Conservation (phyloP, 1,140 invertebrate genomes). For the Piezodorus guildinii region DNA sequence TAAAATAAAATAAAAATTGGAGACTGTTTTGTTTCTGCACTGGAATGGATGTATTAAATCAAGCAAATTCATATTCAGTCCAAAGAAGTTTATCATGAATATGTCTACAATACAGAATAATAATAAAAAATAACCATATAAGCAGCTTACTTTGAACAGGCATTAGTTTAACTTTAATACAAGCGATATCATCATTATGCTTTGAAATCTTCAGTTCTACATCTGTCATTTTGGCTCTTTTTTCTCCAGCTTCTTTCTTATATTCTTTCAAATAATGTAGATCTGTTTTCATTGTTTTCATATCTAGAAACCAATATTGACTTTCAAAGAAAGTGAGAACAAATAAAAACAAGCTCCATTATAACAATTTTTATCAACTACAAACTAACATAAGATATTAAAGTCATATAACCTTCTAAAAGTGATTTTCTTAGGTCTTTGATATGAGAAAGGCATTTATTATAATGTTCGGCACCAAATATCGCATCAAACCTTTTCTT, state of each 20-base stretch:
- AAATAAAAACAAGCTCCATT: background rate
- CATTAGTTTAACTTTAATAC: slow-evolving; percentile 45
- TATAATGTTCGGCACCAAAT: slow-evolving; percentile 87
- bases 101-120: too few species aligned
- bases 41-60: too few species aligned
- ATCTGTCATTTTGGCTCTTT: slow-evolving; percentile 42
- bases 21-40: too few species aligned
- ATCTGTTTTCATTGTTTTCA: slow-evolving; percentile 36
- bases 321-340: background rate
- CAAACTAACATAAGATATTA: background rate
- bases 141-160: slow-evolving; percentile 17
- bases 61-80: too few species aligned
- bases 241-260: slow-evolving; percentile 43
- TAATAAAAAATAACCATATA: background rate
- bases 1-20: too few species aligned
- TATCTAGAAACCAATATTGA: slow-evolving; percentile 18
- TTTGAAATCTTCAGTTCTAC: slow-evolving; percentile 44
- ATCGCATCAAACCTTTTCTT: slow-evolving; percentile 97
- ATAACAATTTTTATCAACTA: too few species aligned
- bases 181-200: slow-evolving; percentile 46
- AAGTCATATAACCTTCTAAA: background rate
- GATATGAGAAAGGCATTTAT: slow-evolving; percentile 78
- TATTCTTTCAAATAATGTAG: slow-evolving; percentile 41
- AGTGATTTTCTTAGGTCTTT: slow-evolving; percentile 54
- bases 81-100: too few species aligned